phyloP scores from a whole-genome alignment of 2,113 vertebrate species.

The Alaudala cheleensis region DNA sequence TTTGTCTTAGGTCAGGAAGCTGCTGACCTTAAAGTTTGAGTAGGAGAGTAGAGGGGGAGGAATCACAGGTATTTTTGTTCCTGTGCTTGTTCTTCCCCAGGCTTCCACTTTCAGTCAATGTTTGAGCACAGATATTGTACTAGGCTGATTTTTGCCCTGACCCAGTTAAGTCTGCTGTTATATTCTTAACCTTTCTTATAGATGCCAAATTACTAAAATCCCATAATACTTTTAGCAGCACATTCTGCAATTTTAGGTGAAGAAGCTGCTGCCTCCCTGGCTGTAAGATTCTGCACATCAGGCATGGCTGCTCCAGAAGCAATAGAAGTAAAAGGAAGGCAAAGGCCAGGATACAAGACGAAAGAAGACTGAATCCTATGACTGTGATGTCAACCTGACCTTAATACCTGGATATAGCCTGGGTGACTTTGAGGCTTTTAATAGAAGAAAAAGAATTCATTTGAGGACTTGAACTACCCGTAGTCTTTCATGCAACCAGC shows the following conservation, averaged over 20 bases:
- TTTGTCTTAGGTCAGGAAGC: not conserved
- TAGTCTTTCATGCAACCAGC: not conserved
- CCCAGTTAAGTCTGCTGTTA: not conserved
- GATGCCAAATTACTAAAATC: not conserved
- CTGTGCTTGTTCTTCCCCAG: not conserved
- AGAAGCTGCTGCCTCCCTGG: not conserved
- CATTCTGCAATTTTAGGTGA: not conserved
- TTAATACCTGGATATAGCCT: not conserved
- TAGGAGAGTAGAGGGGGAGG: not conserved
- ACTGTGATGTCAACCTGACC: not conserved
- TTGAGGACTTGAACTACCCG: not conserved
- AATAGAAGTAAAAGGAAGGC: not conserved
- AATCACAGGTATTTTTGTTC: not conserved
- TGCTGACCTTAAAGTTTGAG: not conserved
- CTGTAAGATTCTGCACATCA: not conserved
- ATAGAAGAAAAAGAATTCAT: not conserved
- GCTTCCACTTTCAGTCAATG: not conserved
- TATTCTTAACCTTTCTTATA: conserved; percentile 15
- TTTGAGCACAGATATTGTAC: not conserved
- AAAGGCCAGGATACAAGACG: not conserved
- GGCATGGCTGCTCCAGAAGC: not conserved
- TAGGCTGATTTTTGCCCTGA: not conserved
- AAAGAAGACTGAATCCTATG: not conserved
- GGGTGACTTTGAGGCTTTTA: not conserved
- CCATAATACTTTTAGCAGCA: not conserved